Conservation (phyloP, 2,888 invertebrate species). For the Dorcus hopei region DNA sequence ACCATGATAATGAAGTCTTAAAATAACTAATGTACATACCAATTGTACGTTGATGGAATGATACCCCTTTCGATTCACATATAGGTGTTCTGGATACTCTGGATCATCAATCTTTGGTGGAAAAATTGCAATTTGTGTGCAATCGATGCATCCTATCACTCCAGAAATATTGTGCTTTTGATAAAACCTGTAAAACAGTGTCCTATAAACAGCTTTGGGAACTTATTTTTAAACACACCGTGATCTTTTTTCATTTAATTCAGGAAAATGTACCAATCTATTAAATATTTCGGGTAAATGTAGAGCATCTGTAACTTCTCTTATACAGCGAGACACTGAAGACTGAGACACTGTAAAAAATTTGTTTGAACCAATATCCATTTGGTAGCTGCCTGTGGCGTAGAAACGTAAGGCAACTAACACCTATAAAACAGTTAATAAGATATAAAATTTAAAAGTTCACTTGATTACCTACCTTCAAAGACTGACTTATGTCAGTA, state of each 20-base stretch:
- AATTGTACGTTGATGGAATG: constrained; percentile 1
- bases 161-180: constrained; percentile 16
- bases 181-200: constrained; percentile 12
- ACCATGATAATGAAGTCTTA: too few species aligned
- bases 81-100: constrained; percentile 26
- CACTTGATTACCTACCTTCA: too few species aligned
- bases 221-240: constrained; percentile 2
- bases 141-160: constrained; percentile 30
- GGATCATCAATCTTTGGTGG: too few species aligned
- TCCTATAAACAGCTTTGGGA: neutral
- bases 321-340: constrained; percentile 11
- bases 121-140: constrained; percentile 33
- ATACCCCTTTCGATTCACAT: constrained; percentile 32
- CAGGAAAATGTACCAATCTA: constrained; percentile 19
- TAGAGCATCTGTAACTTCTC: constrained; percentile 11
- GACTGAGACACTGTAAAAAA: neutral
- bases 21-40: too few species aligned
- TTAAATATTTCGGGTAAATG: constrained; percentile 8
- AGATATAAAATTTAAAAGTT: too few species aligned
- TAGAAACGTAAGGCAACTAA: neutral
- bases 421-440: neutral
- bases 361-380: too few species aligned
- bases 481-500: too few species aligned
- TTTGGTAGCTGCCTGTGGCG: neutral
- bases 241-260: constrained; percentile 12